Evolutionary conservation across 2,888 invertebrate genomes (phyloP), one percentile per base, ranked within the genome.

Genomic region (Eledona agricola): DNA sequence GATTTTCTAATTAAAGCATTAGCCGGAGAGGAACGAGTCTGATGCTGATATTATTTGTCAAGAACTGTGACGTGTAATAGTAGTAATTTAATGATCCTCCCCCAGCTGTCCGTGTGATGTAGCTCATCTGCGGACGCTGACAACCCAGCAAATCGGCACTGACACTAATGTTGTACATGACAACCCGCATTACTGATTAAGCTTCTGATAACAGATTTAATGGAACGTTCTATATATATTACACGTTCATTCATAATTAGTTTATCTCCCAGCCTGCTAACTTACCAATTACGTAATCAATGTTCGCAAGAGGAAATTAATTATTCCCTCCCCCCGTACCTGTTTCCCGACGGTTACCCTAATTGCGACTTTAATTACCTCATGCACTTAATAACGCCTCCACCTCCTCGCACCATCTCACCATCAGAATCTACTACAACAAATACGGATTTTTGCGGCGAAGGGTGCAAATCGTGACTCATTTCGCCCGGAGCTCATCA

Each of bases 141-240:
- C 70, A 66, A 65, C 59, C 57, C 59, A 64, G 72, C 72, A 72
- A 72, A 73, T 73, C 72, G 70, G 67, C 68, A 60, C 62, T 65
- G 74, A 75, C 74, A 70, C 70, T 74, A 74, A 74, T 74, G 72
- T 73, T 69, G 70, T 71, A 71, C 74, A 73, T 73, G 74, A 75
- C 75, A 75, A 70, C 70, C 69, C 70, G 71, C 67, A 74, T 74
- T 74, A 73, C 68, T 67, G 75, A 74, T 75, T 74, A 74, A 71
- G 67, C 71, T 66, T 64, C 70, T 70, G 75, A 74, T 74, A 74
- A 73, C 73, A 70, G 73, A 72, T 73, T 74, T 74, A 74, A 73
- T 72, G 71, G 72, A 68, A 72, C 69, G 70, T 66, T 72, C 70
- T 69, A 70, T 69, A n/a, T n/a, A 72, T 71, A 70, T 71, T 70